Percentiles rank a stretch among this genome's conserved stretches.
Evolutionary conservation across 2,113 vertebrate species (phyloP).

Genomic region (Varanus salvator): DNA sequence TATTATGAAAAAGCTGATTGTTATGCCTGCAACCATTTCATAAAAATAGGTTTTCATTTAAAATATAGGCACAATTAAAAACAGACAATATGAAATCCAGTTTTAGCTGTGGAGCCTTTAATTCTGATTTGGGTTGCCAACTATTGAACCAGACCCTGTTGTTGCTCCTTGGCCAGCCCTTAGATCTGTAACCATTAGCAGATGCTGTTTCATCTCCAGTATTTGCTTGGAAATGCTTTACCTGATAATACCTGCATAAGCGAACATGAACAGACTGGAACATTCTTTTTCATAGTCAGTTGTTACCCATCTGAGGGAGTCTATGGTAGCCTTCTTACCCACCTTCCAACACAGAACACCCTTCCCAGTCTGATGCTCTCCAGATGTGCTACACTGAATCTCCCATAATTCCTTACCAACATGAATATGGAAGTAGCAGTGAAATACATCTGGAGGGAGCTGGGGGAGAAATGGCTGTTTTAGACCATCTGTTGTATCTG

Average conservation of each 20-base stretch:
- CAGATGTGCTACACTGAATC: too few relatives aligned
- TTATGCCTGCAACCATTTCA: neutral
- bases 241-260: neutral
- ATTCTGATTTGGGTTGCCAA: neutral
- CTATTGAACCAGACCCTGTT: neutral
- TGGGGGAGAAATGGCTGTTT: neutral
- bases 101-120: neutral
- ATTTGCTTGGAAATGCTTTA: neutral
- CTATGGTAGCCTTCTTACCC: neutral
- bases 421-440: too few relatives aligned
- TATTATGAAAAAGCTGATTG: conserved; percentile 1
- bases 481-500: neutral
- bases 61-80: neutral
- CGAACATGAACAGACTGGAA: neutral
- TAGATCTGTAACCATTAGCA: neutral
- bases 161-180: neutral
- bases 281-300: neutral
- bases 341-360: neutral
- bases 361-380: too few relatives aligned
- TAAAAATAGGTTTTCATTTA: conserved; percentile 15
- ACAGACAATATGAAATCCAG: conserved; percentile 5
- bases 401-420: too few relatives aligned
- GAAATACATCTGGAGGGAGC: too few relatives aligned
- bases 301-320: neutral
- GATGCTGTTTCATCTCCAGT: neutral